These are phyloP conservation scores for Cinclus mexicanus DNA, from an alignment of 2,113 vertebrate species.

Conservation along the genomic window DNA sequence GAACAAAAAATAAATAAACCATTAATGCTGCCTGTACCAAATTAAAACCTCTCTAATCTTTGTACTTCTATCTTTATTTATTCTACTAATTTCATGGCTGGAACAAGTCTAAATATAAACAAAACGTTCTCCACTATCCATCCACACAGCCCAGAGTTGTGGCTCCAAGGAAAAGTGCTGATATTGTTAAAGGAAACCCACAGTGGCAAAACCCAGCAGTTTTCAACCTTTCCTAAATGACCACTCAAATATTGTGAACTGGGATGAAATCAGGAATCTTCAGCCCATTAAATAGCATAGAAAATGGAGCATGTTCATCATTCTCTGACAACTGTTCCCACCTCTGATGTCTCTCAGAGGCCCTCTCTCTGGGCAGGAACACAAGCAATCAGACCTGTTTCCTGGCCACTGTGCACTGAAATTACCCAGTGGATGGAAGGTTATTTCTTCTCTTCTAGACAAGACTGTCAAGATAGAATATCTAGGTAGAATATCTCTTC, in stretches of 20 bases:
- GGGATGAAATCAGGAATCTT: background rate
- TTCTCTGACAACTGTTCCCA: background rate
- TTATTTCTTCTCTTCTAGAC: background rate
- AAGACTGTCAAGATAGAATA: background rate
- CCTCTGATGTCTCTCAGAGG: background rate
- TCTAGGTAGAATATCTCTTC: background rate
- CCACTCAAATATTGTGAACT: background rate
- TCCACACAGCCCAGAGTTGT: background rate
- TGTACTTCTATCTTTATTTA: slow-evolving; percentile 53
- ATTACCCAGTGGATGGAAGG: background rate
- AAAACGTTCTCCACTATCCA: background rate
- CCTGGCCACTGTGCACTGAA: background rate
- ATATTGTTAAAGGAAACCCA: background rate
- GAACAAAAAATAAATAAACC: slow-evolving; percentile 42
- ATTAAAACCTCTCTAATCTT: slow-evolving; percentile 40
- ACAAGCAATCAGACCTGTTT: background rate
- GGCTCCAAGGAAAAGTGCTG: background rate
- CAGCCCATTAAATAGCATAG: background rate
- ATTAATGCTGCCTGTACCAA: slow-evolving; percentile 21
- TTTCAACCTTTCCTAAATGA: background rate
- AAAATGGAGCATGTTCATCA: background rate
- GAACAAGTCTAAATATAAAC: slow-evolving; percentile 50
- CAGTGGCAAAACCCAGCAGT: background rate
- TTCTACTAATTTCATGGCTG: slow-evolving; percentile 35
- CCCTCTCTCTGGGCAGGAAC: background rate